phyloP scores from a whole-genome alignment of 2,888 invertebrate species.

The Drosophila flavopinicola region DNA sequence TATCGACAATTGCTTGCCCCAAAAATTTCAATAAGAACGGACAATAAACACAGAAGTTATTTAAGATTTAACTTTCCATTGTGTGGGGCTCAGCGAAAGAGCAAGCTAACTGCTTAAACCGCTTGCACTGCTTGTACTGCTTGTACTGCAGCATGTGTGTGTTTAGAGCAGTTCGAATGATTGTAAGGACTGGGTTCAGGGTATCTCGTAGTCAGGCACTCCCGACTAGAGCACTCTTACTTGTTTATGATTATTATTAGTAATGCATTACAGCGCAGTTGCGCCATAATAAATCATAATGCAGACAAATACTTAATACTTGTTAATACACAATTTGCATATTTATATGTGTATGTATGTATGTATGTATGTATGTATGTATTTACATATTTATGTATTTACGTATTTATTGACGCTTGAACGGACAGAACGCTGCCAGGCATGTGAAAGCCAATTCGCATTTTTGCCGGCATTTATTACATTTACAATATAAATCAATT shows the following conservation, averaged over 20 bases:
- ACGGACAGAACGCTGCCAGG: constrained; percentile 12
- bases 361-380: constrained; percentile 15
- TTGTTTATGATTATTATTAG: not conserved
- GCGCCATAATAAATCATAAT: constrained; percentile 51
- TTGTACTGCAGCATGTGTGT: too few species aligned
- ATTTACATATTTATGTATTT: constrained; percentile 36
- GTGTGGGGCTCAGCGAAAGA: too few species aligned
- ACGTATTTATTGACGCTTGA: constrained; percentile 42
- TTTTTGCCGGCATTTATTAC: constrained; percentile 13
- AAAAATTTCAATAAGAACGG: too few species aligned
- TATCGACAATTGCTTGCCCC: too few species aligned
- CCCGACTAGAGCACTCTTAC: too few species aligned
- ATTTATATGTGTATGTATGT: constrained; percentile 27
- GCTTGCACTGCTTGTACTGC: too few species aligned
- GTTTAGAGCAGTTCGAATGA: too few species aligned
- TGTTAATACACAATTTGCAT: constrained; percentile 70
- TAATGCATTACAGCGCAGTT: constrained; percentile 17
- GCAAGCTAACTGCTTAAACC: too few species aligned
- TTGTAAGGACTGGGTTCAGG: too few species aligned
- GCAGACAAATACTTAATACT: constrained; percentile 65
- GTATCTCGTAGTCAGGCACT: too few species aligned
- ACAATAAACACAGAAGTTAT: too few species aligned
- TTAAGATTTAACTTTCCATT: too few species aligned
- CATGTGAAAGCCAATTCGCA: not conserved
- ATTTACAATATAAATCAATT: constrained; percentile 36